Base-by-base conservation (phyloP, 1,140 invertebrate species). In the Nomia melanderi region DNA sequence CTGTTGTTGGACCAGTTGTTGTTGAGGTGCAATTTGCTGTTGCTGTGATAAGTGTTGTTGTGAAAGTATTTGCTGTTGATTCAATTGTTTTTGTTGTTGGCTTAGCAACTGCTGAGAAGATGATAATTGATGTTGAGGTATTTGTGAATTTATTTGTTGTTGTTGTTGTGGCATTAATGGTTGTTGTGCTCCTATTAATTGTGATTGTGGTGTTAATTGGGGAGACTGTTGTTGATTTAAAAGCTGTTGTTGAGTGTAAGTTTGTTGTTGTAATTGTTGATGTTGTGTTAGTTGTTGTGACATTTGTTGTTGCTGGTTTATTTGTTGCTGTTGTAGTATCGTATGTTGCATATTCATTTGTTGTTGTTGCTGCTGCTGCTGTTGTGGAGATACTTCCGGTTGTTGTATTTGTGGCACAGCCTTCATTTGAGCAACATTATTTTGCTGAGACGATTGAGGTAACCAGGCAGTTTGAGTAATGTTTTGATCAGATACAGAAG, bases 401-500 rank as follows among this genome's bases (percentile, higher is more conserved):
- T 83, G 66, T 36, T 81, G 83, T 29, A 80, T 82, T 69, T 86
- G 85, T 53, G 83, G 88, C 47, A 88, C 77, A 53, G 83, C 29
- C 89, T 92, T 83, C 88, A 90, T 78, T 85, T 88, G 72, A 88
- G 83, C 76, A 89, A 91, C 50, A 88, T 90, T 87, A 72, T 72
- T 77, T 87, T 91, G 82, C 85, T 90, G 83, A 86, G 90, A 80
- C 82, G 90, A 77, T 91, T 90, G 65, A 62, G 87, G 89, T 86
- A 90, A 73, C 93, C 93, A 86, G 89, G 90, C 86, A 89, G 89
- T 89, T 79, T 72, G 91, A 89, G 88, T 92, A 54, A 92, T 87
- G 80, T 92, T 90, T 31, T 92, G 89, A 44, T 92, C 92, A 39
- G 92, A 89, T 12, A 92, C 91, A 75, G 88, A 89, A 41, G 91